A percentile compares a stretch with the other conserved stretches of the same genome.
Evolutionary conservation across 2,113 vertebrate species (phyloP).

Genomic region (Elephas maximus): DNA sequence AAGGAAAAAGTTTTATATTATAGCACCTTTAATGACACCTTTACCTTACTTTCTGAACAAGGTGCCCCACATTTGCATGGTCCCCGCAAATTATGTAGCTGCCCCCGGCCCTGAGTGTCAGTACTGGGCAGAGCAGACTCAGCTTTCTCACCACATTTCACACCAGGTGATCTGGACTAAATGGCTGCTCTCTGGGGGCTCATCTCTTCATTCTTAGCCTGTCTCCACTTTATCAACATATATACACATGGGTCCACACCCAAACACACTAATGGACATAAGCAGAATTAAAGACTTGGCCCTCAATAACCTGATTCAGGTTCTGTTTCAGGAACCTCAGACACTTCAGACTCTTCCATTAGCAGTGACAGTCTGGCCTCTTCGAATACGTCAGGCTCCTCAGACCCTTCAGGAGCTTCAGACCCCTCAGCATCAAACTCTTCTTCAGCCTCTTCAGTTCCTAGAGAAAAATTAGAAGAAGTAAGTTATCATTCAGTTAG

Average conservation of each 20-base stretch:
- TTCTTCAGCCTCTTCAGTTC: constrained; percentile 59
- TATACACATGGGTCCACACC: background rate
- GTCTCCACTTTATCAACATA: constrained; percentile 3
- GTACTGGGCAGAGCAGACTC: background rate
- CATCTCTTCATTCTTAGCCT: background rate
- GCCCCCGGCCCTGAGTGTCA: background rate
- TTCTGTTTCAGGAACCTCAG: constrained; percentile 19
- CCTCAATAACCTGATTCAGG: constrained; percentile 38
- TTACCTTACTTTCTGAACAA: background rate
- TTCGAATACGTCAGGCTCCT: background rate
- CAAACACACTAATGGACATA: background rate
- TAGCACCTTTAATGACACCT: background rate
- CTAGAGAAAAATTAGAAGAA: constrained; percentile 16
- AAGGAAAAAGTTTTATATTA: constrained; percentile 4
- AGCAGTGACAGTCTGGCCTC: background rate
- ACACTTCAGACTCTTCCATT: background rate
- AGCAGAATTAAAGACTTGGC: background rate
- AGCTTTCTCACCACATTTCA: background rate
- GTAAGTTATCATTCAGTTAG: background rate
- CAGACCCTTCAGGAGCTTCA: constrained; percentile 3
- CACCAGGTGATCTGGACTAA: background rate
- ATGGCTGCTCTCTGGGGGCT: background rate
- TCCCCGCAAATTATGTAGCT: background rate
- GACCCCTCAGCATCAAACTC: constrained; percentile 52
- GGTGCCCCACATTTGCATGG: background rate